phyloP scores from a whole-genome alignment of 2,797 vertebrate genomes.

The Acanthopagrus latus region DNA sequence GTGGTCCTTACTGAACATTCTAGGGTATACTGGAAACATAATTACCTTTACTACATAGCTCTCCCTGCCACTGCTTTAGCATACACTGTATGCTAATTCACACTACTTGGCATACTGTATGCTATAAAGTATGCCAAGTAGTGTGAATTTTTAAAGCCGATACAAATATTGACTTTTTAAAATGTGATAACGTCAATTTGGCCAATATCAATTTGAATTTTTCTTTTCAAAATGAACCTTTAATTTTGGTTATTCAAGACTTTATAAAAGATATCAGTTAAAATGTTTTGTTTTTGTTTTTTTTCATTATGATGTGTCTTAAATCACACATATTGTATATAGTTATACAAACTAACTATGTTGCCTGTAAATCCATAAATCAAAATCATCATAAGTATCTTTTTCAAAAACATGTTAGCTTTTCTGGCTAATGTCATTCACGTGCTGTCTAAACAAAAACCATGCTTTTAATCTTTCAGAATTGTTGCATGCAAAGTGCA shows the following conservation, averaged over 20 bases:
- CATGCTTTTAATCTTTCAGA: background rate
- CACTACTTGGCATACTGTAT: too few species aligned
- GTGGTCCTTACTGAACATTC: background rate
- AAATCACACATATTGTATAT: background rate
- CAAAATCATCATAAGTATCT: background rate
- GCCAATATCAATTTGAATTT: background rate
- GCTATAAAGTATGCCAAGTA: background rate
- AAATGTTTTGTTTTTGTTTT: too few species aligned
- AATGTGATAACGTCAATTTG: background rate
- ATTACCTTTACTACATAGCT: background rate
- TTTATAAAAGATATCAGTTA: too few species aligned
- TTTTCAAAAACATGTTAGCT: slow-evolving; percentile 1
- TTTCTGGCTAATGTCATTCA: slow-evolving; percentile 4
- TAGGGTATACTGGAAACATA: background rate
- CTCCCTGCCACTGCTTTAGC: background rate
- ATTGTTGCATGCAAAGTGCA: background rate
- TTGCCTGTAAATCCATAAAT: background rate
- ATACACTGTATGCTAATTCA: background rate
- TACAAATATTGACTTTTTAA: background rate
- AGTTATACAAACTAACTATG: background rate
- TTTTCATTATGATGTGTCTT: background rate
- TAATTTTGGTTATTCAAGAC: too few species aligned
- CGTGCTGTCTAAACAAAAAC: background rate
- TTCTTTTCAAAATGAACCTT: background rate
- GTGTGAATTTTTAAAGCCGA: background rate